Base-by-base conservation (phyloP, 23 tunicate genomes). In the Phallusia fumigata region DNA sequence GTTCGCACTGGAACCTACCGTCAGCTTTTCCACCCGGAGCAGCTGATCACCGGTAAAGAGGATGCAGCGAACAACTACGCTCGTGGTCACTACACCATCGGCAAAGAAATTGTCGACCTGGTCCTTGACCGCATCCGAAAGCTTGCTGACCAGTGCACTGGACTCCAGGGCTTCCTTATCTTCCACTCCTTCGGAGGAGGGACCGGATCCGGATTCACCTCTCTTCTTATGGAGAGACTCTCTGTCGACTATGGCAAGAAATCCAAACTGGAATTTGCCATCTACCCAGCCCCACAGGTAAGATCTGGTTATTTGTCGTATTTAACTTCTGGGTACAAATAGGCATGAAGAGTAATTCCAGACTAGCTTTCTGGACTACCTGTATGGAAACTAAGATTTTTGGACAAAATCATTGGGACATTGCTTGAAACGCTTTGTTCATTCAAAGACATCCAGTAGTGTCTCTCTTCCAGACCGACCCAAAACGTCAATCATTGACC, bases 171-270 rank as follows among this genome's bases (percentile, higher is more conserved):
- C 2, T 95, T 95, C 86, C 88, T 95, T 32, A 84, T 95, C 78
- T 95, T 95, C 91, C 98, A 95, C 74, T 95, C 95, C 32, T 95
- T 95, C 85, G 96, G 95, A 45, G 96, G 95, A 26, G 99, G 98
- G 47, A 95, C 98, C 65, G 98, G 98, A 35, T 95, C 98, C 32
- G 98, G 98, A 32, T 95, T 95, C 89, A 83, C 98, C 10, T 95
- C 98, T 13, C 78, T 95, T 64, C 82, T 95, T 28, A 95, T 95
- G 98, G 98, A 95, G 64, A 78, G 98, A 30, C 85, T 95, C 40
- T 89, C 95, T 53, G 99, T 95, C 58, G 99, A 97, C 81, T 97
- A 97, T 77, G 99, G 99, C 34, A 96, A 96, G 86, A 96, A 96
- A 79, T 93, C 99, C 40, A 95, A 95, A 49, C 83, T 95, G 40